Evolutionary conservation across 64 coral and sea anemone genomes (phyloP), one percentile per base, ranked within the genome.

Genomic region (Pachyseris speciosa): DNA sequence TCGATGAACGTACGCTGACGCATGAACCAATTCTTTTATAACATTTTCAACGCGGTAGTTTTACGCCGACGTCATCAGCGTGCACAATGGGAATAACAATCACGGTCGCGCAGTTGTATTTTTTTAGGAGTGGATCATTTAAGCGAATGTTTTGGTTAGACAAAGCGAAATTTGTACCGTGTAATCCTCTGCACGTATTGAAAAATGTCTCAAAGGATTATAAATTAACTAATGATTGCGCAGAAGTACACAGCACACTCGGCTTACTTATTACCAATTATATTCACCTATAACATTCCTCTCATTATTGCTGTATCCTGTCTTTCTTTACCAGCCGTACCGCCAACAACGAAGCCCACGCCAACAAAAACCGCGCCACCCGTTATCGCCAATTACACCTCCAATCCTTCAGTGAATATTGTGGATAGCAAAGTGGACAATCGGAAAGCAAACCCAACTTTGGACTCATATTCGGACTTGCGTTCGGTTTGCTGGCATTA

Each of bases 391-490:
- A 70, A 69, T n/a, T 15, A 72, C 15, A 83, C 64, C 3, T 19
- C 34, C 7, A 69, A 83, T 26, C 47, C 66, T 37, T 67, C 91
- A 25, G 39, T 63, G 9, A 28, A 64, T n/a, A 52, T 66, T 16
- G 61, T 16, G 43, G 32, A 29, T 25, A 43, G 41, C 36, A 17
- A 15, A 25, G 0, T 39, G 22, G 1, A 29, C 53, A 64, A 16
- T 28, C 11, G 1, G 30, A 32, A 4, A 11, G 49, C 13, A 69
- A 40, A 72, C 2, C 26, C 1, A 58, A 93, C 2, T 41, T 51
- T 43, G 91, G 78, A 13, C 64, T 97, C 11, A 90, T 93, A 24
- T 59, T 90, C n/a, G 95, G 91, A 22, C 7, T 93, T 19, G 86
- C 86, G 29, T 80, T 85, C 28, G 95, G 95, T 40, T 0, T 86